Conservation (phyloP, 2,888 invertebrate species). For the Hydrotaea cyrtoneurina region DNA sequence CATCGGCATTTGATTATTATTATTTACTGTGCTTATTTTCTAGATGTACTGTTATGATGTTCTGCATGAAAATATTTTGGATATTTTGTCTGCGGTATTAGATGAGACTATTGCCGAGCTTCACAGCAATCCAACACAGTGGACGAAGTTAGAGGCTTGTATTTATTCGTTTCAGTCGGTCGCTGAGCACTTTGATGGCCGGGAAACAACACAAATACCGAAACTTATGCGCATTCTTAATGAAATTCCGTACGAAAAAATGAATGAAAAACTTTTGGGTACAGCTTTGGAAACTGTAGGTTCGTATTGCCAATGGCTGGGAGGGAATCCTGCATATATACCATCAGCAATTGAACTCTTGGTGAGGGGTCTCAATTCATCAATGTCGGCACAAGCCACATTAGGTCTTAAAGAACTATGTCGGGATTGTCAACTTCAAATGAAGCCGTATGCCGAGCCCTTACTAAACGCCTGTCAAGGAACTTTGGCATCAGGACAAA, state of each 20-base stretch:
- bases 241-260: conserved; percentile 84
- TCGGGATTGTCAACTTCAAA: conserved; percentile 88
- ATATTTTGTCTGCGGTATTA: conserved; percentile 86
- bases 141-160: conserved; percentile 85
- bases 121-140: conserved; percentile 80
- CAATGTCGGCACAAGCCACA: conserved; percentile 90
- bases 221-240: conserved; percentile 84
- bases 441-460: conserved; percentile 89
- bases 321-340: conserved; percentile 86
- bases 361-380: conserved; percentile 84
- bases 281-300: conserved; percentile 90
- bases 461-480: conserved; percentile 88
- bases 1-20: not conserved
- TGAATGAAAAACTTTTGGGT: conserved; percentile 84
- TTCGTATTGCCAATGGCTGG: conserved; percentile 93
- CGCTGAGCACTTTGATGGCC: conserved; percentile 84
- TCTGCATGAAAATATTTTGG: conserved; percentile 87
- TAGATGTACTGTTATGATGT: conserved; percentile 93
- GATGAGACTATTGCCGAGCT: conserved; percentile 82
- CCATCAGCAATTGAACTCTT: conserved; percentile 86
- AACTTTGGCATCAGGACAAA: conserved; percentile 82
- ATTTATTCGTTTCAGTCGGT: conserved; percentile 85
- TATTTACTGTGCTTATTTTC: conserved; percentile 56
- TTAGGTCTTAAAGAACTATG: conserved; percentile 94
- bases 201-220: conserved; percentile 83